These are phyloP conservation scores for Osmerus mordax DNA, from an alignment of 2,113 vertebrate species.

Conservation along the genomic window DNA sequence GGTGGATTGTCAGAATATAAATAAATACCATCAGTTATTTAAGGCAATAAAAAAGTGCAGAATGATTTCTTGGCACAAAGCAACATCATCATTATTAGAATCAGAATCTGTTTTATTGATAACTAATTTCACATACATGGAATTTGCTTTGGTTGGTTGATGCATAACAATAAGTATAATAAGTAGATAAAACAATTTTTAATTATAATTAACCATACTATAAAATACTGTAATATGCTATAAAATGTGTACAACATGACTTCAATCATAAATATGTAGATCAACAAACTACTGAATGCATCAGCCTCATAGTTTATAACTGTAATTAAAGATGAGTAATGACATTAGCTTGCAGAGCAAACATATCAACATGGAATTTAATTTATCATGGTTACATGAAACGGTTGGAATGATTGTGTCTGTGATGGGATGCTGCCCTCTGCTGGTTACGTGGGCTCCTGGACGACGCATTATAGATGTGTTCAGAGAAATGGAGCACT, in stretches of 20 bases:
- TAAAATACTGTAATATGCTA: too few relatives aligned
- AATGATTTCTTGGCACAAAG: not conserved
- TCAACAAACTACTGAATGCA: conserved; percentile 26
- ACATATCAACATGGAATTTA: not conserved
- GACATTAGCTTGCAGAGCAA: conserved; percentile 16
- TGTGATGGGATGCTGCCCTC: conserved; percentile 52
- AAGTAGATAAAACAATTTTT: too few relatives aligned
- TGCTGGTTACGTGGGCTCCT: conserved; percentile 26
- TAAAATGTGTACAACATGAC: conserved; percentile 37
- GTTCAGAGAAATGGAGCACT: not conserved
- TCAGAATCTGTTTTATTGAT: too few relatives aligned
- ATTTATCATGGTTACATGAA: not conserved
- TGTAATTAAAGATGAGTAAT: conserved; percentile 21
- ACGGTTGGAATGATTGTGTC: not conserved
- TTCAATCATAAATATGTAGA: conserved; percentile 21
- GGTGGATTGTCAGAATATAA: conserved; percentile 36
- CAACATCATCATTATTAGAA: not conserved
- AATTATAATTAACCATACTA: too few relatives aligned
- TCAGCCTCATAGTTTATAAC: conserved; percentile 11
- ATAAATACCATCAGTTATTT: conserved; percentile 33
- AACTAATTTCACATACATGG: too few relatives aligned
- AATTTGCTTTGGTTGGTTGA: too few relatives aligned
- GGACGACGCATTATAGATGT: not conserved
- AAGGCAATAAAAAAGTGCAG: conserved; percentile 14
- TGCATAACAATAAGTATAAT: too few relatives aligned